phyloP scores from a whole-genome alignment of 2,113 vertebrate genomes.

The Hydropotes inermis region DNA sequence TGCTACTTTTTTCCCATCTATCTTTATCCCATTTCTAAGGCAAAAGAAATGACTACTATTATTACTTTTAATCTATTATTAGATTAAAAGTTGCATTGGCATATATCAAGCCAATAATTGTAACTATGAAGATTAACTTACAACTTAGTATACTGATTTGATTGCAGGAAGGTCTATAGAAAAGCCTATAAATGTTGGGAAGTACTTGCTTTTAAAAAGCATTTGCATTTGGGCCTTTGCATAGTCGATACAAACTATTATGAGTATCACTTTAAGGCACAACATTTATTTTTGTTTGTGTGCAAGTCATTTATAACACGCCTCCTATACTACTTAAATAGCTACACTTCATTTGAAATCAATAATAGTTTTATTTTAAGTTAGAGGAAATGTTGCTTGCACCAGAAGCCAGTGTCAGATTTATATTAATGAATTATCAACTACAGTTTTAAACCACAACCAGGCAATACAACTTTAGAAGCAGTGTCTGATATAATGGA shows the following conservation, averaged over 20 bases:
- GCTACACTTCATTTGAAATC: slow-evolving; percentile 24
- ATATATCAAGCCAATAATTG: not conserved
- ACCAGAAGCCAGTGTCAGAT: not conserved
- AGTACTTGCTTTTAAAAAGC: not conserved
- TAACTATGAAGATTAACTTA: not conserved
- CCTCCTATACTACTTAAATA: not conserved
- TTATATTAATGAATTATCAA: slow-evolving; percentile 2
- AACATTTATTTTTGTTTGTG: not conserved
- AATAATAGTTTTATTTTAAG: slow-evolving; percentile 13
- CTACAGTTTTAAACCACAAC: not conserved
- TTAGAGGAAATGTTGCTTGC: not conserved
- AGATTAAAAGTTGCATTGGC: not conserved
- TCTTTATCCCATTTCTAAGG: not conserved
- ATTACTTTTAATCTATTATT: not conserved
- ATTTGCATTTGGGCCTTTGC: not conserved
- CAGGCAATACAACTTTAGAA: not conserved
- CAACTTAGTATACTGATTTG: not conserved
- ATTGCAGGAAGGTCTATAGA: not conserved
- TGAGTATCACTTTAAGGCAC: not conserved
- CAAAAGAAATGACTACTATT: not conserved
- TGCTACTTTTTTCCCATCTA: not conserved
- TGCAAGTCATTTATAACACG: not conserved
- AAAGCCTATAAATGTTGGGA: not conserved
- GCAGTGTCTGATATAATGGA: not conserved
- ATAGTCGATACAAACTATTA: not conserved